Conservation (phyloP, 2,888 invertebrate species). For the Fragum whitleyi region DNA sequence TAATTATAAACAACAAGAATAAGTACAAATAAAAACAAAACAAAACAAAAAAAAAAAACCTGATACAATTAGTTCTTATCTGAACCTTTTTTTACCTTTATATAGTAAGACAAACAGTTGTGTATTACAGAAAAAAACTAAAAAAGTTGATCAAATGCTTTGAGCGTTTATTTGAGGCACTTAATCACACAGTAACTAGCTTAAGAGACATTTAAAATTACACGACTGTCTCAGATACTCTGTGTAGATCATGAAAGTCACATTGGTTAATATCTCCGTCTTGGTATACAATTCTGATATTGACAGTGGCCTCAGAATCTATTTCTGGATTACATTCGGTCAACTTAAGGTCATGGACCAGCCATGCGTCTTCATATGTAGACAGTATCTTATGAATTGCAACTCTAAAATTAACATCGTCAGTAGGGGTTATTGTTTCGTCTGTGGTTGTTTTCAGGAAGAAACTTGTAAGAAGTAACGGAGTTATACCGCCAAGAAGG, state of each 20-base stretch:
- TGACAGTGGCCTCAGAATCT: not conserved
- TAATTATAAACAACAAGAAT: too few relatives aligned
- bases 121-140: too few relatives aligned
- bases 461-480: conserved; percentile 63
- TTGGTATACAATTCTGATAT: not conserved
- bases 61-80: too few relatives aligned
- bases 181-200: too few relatives aligned
- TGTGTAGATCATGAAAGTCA: not conserved
- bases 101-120: too few relatives aligned
- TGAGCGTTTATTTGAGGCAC: too few relatives aligned
- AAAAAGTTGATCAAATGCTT: too few relatives aligned
- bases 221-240: not conserved
- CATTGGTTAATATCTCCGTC: not conserved
- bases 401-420: conserved; percentile 54
- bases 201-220: not conserved
- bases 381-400: conserved; percentile 44
- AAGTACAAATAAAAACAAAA: too few relatives aligned
- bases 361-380: not conserved
- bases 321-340: not conserved
- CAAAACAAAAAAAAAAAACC: too few relatives aligned
- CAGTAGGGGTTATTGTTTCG: conserved; percentile 29
- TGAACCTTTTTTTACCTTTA: too few relatives aligned
- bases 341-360: not conserved
- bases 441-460: conserved; percentile 51
- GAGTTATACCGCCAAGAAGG: conserved; percentile 66